Conservation (phyloP, 2,113 vertebrate species). For the Aptenodytes forsteri region DNA sequence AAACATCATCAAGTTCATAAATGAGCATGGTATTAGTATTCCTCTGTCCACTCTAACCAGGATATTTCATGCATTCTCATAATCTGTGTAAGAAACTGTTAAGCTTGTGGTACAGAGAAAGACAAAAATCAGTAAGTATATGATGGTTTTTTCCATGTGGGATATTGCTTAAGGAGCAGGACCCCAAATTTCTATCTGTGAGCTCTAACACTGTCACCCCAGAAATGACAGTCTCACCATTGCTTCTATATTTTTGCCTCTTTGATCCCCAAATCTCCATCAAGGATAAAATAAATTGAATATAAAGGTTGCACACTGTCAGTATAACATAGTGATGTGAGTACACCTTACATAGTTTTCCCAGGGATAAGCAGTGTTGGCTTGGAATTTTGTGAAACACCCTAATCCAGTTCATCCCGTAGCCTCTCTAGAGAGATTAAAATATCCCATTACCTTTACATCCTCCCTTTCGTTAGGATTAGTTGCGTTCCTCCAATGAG, state of each 20-base stretch:
- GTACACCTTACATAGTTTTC: not conserved
- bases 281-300: not conserved
- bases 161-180: not conserved
- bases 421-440: not conserved
- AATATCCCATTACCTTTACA: not conserved
- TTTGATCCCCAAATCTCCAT: not conserved
- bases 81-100: not conserved
- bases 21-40: not conserved
- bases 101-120: not conserved
- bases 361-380: not conserved
- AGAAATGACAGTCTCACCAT: not conserved
- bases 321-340: not conserved
- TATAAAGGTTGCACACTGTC: not conserved
- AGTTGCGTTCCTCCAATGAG: accelerated
- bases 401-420: not conserved
- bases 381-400: not conserved
- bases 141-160: not conserved
- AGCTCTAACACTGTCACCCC: not conserved
- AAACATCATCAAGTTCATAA: not conserved
- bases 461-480: not conserved
- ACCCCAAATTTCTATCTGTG: not conserved
- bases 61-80: not conserved
- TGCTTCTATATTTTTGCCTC: not conserved
- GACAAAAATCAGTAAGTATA: not conserved
- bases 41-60: not conserved